These are phyloP conservation scores for Paralichthys olivaceus DNA, from an alignment of 2,113 vertebrate genomes.

Conservation along the genomic window DNA sequence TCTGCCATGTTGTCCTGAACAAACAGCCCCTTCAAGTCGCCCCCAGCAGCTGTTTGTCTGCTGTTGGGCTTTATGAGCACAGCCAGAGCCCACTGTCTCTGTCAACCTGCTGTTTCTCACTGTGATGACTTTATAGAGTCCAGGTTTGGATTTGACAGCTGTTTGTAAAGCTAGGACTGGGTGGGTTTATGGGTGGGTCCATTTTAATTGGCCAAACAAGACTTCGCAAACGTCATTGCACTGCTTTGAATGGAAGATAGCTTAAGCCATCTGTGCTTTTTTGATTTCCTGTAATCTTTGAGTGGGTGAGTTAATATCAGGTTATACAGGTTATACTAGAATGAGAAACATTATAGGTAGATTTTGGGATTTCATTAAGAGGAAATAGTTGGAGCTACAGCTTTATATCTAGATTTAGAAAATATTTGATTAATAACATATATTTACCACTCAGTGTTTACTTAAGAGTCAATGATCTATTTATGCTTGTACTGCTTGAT, in stretches of 20 bases:
- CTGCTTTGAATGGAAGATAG: not conserved
- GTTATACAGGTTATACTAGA: too few species aligned
- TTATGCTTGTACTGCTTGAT: too few species aligned
- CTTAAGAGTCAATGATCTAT: too few species aligned
- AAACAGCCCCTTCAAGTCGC: not conserved
- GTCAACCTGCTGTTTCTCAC: not conserved
- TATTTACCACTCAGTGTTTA: not conserved
- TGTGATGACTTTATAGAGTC: not conserved
- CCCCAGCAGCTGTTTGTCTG: not conserved
- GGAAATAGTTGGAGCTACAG: too few species aligned
- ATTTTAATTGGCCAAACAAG: not conserved
- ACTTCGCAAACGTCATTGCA: not conserved
- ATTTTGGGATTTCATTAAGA: too few species aligned
- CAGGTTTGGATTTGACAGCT: not conserved
- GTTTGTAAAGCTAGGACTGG: not conserved
- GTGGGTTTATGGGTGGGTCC: not conserved
- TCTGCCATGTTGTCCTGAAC: not conserved
- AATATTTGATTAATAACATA: too few species aligned
- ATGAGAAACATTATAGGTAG: too few species aligned
- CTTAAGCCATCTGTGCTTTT: not conserved
- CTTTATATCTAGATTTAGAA: too few species aligned
- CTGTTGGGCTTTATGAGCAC: not conserved
- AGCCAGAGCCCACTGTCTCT: not conserved
- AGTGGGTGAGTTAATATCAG: too few species aligned
- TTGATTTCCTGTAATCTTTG: too few species aligned